These are phyloP conservation scores for Electrona antarctica DNA, from an alignment of 2,113 vertebrate species.

Conservation along the genomic window DNA sequence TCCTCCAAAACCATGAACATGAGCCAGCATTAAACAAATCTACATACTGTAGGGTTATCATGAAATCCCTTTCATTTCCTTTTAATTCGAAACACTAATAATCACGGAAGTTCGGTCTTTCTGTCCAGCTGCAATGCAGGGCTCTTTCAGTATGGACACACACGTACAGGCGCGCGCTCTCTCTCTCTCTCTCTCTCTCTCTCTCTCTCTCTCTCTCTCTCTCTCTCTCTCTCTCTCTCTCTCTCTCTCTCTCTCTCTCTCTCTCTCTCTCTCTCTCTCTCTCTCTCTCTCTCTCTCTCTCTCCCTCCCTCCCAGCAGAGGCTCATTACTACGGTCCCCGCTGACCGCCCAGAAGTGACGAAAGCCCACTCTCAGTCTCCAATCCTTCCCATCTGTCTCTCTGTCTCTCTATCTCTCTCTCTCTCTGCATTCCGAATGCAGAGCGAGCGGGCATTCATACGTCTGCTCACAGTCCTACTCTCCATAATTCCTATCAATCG, in stretches of 20 bases:
- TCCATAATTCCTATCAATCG: conserved; percentile 42
- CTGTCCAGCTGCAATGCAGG: conserved; percentile 46
- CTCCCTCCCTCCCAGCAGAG: conserved; percentile 59
- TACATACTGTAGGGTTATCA: conserved; percentile 57
- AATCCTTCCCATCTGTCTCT: conserved; percentile 36
- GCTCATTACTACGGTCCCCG: conserved; percentile 49
- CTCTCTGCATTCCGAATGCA: no score
- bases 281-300: conserved; percentile 54
- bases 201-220: conserved; percentile 57
- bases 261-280: conserved; percentile 59
- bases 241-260: conserved; percentile 51
- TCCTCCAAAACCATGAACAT: no score
- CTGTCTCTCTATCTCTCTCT: conserved; percentile 9
- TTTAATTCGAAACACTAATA: conserved; percentile 62
- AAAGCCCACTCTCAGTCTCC: conserved; percentile 31
- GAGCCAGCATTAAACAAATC: conserved; percentile 65
- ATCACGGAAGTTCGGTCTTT: conserved; percentile 45
- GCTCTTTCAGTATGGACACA: conserved; percentile 2
- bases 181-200: no score
- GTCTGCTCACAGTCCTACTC: conserved; percentile 49
- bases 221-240: conserved; percentile 53
- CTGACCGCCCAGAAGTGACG: conserved; percentile 50
- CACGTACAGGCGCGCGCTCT: conserved; percentile 5
- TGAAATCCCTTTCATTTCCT: conserved; percentile 62
- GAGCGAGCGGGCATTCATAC: conserved; percentile 31